phyloP scores from a whole-genome alignment of 1,140 invertebrate genomes.

The Anastatus disparis region DNA sequence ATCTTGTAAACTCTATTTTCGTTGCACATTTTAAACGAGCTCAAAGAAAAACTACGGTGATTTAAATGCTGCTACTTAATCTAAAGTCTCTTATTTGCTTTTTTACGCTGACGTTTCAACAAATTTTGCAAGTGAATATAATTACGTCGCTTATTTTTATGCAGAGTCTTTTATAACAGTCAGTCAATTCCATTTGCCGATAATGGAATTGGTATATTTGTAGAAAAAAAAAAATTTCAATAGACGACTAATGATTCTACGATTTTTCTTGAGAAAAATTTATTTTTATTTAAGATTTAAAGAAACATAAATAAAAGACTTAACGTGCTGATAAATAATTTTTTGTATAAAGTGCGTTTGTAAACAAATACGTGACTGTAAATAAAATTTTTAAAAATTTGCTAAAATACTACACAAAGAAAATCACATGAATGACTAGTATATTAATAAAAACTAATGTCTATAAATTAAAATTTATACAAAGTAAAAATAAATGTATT shows the following conservation, averaged over 20 bases:
- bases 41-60: not conserved
- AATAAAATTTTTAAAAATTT: too few relatives aligned
- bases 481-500: too few relatives aligned
- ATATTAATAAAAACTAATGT: too few relatives aligned
- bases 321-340: not conserved
- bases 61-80: slow-evolving; percentile 12
- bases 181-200: slow-evolving; percentile 54
- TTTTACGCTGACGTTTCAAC: not conserved
- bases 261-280: too few relatives aligned
- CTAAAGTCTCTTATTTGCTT: slow-evolving; percentile 1
- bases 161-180: slow-evolving; percentile 62
- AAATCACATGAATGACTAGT: too few relatives aligned
- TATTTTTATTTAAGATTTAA: too few relatives aligned
- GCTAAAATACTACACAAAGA: too few relatives aligned
- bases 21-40: slow-evolving; percentile 15
- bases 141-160: slow-evolving; percentile 45
- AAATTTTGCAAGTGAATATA: slow-evolving; percentile 41
- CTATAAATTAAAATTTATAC: too few relatives aligned
- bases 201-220: not conserved
- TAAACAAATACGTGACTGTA: not conserved
- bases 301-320: too few relatives aligned
- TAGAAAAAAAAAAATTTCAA: too few relatives aligned
- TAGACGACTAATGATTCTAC: too few relatives aligned
- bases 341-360: slow-evolving; percentile 13
- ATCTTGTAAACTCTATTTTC: not conserved